These are phyloP conservation scores for Tiliacea aurago DNA, from an alignment of 2,888 invertebrate species.

Conservation along the genomic window DNA sequence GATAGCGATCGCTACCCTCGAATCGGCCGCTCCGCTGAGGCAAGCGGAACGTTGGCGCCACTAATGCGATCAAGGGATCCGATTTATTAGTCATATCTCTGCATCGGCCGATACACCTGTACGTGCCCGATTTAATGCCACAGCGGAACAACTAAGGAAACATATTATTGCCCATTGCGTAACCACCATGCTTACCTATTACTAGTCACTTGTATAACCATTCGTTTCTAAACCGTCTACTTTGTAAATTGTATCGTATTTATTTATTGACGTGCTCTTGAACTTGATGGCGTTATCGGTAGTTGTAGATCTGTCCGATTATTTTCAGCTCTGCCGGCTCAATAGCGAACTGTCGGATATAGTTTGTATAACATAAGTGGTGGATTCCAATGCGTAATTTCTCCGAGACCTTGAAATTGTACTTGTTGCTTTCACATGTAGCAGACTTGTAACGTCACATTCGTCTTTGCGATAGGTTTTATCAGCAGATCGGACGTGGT, in stretches of 20 bases:
- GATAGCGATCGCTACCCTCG: slow-evolving; percentile 74
- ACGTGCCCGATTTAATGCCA: slow-evolving; percentile 78
- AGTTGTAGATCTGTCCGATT: slow-evolving; percentile 72
- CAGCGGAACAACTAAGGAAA: slow-evolving; percentile 75
- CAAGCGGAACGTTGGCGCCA: slow-evolving; percentile 86
- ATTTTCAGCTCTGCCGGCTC: slow-evolving; percentile 73
- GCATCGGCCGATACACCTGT: slow-evolving; percentile 83
- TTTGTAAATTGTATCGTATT: slow-evolving; percentile 75
- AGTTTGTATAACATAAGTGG: slow-evolving; percentile 59
- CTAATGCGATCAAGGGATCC: slow-evolving; percentile 82
- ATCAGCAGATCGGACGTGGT: slow-evolving; percentile 80
- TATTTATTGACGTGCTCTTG: slow-evolving; percentile 82
- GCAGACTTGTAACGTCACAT: slow-evolving; percentile 76
- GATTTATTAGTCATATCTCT: slow-evolving; percentile 86
- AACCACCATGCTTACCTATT: slow-evolving; percentile 76
- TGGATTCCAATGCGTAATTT: slow-evolving; percentile 75
- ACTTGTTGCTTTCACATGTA: slow-evolving; percentile 86
- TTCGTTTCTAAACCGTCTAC: slow-evolving; percentile 74
- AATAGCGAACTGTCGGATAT: slow-evolving; percentile 57
- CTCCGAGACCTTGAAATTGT: slow-evolving; percentile 78
- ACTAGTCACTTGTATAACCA: slow-evolving; percentile 75
- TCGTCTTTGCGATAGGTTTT: slow-evolving; percentile 78
- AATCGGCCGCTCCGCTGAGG: slow-evolving; percentile 64
- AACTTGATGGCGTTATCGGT: slow-evolving; percentile 80
- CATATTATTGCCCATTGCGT: slow-evolving; percentile 78